phyloP scores from a whole-genome alignment of 2,113 vertebrate species.

The Phyllostomus discolor region DNA sequence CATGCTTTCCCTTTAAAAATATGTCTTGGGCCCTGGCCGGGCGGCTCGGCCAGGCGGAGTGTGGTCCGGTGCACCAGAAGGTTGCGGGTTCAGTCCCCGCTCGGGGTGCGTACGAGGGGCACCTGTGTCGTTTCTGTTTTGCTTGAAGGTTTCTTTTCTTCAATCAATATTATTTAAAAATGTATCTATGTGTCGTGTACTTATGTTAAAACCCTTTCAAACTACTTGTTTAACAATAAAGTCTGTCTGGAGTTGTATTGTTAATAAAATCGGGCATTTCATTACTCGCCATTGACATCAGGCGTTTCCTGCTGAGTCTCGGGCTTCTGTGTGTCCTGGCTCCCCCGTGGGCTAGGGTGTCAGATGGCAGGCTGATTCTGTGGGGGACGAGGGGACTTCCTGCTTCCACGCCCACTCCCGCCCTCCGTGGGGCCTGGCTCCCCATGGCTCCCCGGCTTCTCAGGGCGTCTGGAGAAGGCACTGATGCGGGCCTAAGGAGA shows the following conservation, averaged over 20 bases:
- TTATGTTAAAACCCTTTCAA: background rate
- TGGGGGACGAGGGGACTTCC: background rate
- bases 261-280: background rate
- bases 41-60: too few relatives aligned
- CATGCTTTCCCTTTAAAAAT: background rate
- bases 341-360: background rate
- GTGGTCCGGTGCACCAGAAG: too few relatives aligned
- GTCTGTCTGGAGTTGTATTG: too few relatives aligned
- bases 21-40: background rate
- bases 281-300: too few relatives aligned
- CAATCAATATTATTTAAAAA: background rate
- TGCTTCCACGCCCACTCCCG: background rate
- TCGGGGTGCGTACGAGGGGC: too few relatives aligned
- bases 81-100: too few relatives aligned
- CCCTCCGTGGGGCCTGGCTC: background rate
- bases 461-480: background rate
- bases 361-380: background rate
- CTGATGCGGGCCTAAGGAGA: background rate
- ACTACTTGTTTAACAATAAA: background rate
- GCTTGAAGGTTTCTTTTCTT: background rate
- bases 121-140: background rate
- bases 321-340: rapidly evolving
- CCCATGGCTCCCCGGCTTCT: background rate
- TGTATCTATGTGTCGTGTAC: background rate
- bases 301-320: background rate